These are phyloP conservation scores for Hozukius guyotensis DNA, from an alignment of 2,797 vertebrate species.

Conservation along the genomic window DNA sequence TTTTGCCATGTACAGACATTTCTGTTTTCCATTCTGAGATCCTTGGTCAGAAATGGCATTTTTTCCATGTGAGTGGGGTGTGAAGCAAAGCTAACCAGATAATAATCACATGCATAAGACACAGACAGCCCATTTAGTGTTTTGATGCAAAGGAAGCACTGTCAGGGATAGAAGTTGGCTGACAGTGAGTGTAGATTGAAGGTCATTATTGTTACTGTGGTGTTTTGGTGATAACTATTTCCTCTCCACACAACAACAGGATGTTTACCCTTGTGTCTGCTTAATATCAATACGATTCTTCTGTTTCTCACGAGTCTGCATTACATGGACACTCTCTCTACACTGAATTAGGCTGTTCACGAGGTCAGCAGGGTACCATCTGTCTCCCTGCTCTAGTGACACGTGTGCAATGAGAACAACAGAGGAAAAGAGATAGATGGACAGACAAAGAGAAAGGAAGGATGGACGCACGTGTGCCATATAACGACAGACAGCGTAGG, in stretches of 20 bases:
- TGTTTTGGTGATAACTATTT: not conserved
- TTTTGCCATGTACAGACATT: not conserved
- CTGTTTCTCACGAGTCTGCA: slow-evolving; percentile 11
- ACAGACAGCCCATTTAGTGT: not conserved
- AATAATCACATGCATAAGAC: slow-evolving; percentile 4
- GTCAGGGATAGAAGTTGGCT: slow-evolving; percentile 15
- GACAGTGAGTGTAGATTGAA: not conserved
- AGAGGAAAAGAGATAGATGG: slow-evolving; percentile 41
- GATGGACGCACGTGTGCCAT: slow-evolving; percentile 49
- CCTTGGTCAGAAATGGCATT: not conserved
- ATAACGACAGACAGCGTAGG: slow-evolving; percentile 40
- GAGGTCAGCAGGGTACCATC: slow-evolving; percentile 77
- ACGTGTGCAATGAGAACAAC: slow-evolving; percentile 69
- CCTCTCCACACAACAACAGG: slow-evolving; percentile 4
- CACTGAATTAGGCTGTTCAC: slow-evolving; percentile 54
- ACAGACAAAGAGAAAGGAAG: slow-evolving; percentile 37
- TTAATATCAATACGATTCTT: not conserved
- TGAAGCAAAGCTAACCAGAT: not conserved
- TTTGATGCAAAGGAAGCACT: not conserved
- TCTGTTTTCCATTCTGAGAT: slow-evolving; percentile 3
- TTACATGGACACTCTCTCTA: slow-evolving; percentile 21
- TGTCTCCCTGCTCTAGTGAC: slow-evolving; percentile 75
- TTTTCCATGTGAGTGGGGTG: not conserved
- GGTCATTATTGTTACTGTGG: not conserved
- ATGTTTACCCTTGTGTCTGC: slow-evolving; percentile 20